phyloP scores from a whole-genome alignment of 1,140 invertebrate species.

The Zaprionus kolodkinae region DNA sequence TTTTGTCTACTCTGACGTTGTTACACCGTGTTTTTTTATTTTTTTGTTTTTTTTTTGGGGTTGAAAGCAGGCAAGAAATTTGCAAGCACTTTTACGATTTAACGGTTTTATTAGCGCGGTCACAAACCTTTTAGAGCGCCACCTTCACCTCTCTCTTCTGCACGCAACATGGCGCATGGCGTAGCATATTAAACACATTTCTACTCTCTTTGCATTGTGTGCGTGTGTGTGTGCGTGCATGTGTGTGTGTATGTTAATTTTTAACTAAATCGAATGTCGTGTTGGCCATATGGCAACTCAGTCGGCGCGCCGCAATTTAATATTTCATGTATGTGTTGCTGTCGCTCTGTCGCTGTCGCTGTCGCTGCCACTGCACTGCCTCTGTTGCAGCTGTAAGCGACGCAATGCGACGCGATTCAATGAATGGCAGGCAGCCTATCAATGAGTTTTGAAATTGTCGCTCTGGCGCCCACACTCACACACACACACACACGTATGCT shows the following conservation, averaged over 20 bases:
- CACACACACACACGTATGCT: conserved; percentile 9
- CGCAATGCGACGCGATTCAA: conserved; percentile 20
- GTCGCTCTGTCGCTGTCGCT: conserved; percentile 1
- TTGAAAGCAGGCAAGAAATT: conserved; percentile 12
- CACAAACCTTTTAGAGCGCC: conserved; percentile 11
- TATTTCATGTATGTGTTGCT: conserved; percentile 28
- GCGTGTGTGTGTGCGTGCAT: conserved; percentile 4
- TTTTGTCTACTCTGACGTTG: conserved; percentile 41
- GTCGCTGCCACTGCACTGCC: not conserved
- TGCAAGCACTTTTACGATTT: conserved; percentile 27
- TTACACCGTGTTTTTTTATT: conserved; percentile 29
- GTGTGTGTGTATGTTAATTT: conserved; percentile 15
- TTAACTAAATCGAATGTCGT: conserved; percentile 13
- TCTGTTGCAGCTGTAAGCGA: no score
- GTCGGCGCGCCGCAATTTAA: conserved; percentile 27
- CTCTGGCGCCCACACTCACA: conserved; percentile 58
- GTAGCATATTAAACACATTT: not conserved
- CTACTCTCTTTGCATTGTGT: not conserved
- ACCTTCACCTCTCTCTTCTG: not conserved
- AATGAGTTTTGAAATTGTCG: conserved; percentile 47
- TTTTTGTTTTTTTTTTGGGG: conserved; percentile 6
- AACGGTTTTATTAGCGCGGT: conserved; percentile 42
- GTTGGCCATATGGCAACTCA: conserved; percentile 43
- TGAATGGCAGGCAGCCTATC: conserved; percentile 49
- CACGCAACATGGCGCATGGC: conserved; percentile 5